Base-by-base conservation (phyloP, 2,888 invertebrate genomes). In the Tiphia femorata region DNA sequence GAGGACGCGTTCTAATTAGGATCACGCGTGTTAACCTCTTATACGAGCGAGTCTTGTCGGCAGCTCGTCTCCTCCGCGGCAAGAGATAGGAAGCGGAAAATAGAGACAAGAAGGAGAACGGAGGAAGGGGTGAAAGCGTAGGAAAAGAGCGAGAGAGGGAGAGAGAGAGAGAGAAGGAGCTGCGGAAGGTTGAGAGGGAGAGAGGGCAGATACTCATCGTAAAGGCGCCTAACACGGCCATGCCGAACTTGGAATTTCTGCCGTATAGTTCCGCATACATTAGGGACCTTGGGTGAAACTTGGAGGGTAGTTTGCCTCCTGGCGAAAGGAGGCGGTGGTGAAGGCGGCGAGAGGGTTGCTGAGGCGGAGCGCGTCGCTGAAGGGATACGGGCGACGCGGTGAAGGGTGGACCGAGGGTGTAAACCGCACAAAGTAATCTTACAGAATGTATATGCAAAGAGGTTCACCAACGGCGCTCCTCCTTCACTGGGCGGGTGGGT, bases 391-490 rank as follows among this genome's bases (percentile, higher is more conserved):
- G 38, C 57, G 55, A 65, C 64, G 62, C n/a, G 56, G 41, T n/a
- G 42, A 33, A 49, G 52, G 53, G 50, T 43, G 40, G 44, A 57
- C 62, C 70, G 57, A 71, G 80, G 79, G 80, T 81, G 82, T 81
- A 81, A 83, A 82, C 82, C 81, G 78, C 80, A 75, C 78, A 82
- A 83, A 82, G 83, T 83, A 83, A 83, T 83, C 81, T 83, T 83
- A 83, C 83, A 83, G 83, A 82, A 82, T 83, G 83, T 83, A 83
- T 83, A 83, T 83, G 83, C 83, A 82, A 83, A 83, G 83, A 82
- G 81, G 81, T 69, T 72, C 66, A 38, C 41, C 53, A 63, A 41
- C 57, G 46, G 46, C 30, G 30, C 19, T 19, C 41, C 16, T 23
- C 42, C 43, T 41, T 37, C 33, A 30, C 40, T 1, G 10, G 40